Base-by-base conservation (phyloP, 2,797 vertebrate species). In the Scolopax bukidnonensis region DNA sequence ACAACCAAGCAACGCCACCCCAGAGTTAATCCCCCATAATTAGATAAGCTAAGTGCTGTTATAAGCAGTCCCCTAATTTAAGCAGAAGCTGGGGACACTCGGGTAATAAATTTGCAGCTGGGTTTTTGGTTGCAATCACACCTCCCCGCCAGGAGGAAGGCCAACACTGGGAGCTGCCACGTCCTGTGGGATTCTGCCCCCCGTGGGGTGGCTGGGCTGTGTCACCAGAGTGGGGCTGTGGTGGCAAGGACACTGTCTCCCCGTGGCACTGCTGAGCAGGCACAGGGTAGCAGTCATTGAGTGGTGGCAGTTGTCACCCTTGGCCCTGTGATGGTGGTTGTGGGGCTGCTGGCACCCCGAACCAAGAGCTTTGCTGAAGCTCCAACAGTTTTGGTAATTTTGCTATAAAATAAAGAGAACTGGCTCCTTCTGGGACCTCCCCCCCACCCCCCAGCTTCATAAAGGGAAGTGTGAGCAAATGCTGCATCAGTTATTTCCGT, bases 21-120 rank as follows among this genome's bases (percentile, higher is more conserved):
- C 38, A 12, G 50, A 53, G 43, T 67, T 79, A 90, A 91, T 75
- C 94, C 87, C 63, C 30, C 0, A 38, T 70, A 81, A 93, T 70
- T 63, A 74, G 76, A 84, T 94, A 40, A 90, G 84, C 50, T 77
- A 43, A 87, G 50, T 12, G 5, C 64, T 53, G 45, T 21, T n/a
- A 3, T 7, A 41, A 73, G 47, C 51, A 78, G 93, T 67, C 87
- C 43, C 27, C 28, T 75, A 47, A 60, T 84, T 83, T 57, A 32
- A 60, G 57, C 7, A 75, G 90, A 92, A 90, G 78, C 75, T 56
- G 9, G 45, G 70, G 36, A 33, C 2, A 0, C 47, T 60, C 76
- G 6, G 83, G 69, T 78, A 69, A 38, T 56, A n/a, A 65, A 78
- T 48, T 32, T 7, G 1, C 56, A 20, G n/a, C 13, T 20, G 11